A percentile compares a stretch with the other conserved stretches of the same genome.
phyloP scores from a whole-genome alignment of 2,888 invertebrate species.

The Ceriagrion tenellum region DNA sequence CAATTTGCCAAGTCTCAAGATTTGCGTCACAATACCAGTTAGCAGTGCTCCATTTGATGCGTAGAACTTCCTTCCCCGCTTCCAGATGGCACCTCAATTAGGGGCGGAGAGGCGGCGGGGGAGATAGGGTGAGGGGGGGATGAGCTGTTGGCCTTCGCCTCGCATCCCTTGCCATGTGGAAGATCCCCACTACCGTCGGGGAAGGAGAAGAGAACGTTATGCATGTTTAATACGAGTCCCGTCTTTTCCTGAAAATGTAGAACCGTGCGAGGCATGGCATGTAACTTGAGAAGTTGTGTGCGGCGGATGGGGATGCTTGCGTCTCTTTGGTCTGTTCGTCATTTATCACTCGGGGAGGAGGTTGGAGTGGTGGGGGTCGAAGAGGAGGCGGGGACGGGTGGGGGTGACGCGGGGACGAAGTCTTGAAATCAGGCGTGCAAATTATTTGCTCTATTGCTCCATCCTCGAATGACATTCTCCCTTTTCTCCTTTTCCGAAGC shows the following conservation, averaged over 20 bases:
- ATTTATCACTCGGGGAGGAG: background rate
- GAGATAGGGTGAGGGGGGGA: no score
- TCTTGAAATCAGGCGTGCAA: background rate
- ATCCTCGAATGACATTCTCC: background rate
- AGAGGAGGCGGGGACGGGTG: no score
- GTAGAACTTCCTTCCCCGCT: background rate
- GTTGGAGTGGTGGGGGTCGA: no score
- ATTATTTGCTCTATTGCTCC: background rate
- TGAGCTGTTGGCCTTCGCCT: no score
- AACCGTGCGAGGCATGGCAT: background rate
- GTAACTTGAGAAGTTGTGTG: background rate
- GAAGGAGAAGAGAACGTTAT: background rate
- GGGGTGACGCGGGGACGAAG: background rate
- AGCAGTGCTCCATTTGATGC: background rate
- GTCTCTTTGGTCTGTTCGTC: background rate
- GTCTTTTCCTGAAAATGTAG: background rate
- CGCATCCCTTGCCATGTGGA: no score
- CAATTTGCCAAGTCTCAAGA: background rate
- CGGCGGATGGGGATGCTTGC: background rate
- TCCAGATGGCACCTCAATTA: background rate
- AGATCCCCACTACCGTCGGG: no score
- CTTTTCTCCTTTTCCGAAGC: background rate
- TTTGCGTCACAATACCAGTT: background rate
- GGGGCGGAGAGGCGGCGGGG: background rate
- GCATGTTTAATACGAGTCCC: background rate